Percentiles rank a stretch among this genome's conserved stretches.
These are phyloP conservation scores for Xylophagus ater DNA, from an alignment of 2,888 invertebrate genomes.

Conservation along the genomic window DNA sequence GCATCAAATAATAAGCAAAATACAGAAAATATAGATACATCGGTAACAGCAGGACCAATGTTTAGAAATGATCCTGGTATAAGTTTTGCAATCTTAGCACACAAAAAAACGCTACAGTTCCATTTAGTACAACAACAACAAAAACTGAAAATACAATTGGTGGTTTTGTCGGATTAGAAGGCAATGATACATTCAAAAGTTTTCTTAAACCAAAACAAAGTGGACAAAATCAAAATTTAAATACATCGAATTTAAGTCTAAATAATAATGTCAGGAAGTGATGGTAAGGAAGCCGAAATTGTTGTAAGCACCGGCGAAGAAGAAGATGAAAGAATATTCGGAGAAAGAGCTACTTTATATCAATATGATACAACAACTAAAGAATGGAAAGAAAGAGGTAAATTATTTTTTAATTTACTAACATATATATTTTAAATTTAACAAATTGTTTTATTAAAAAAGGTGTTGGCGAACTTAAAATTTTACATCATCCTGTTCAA, in stretches of 20 bases:
- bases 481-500: constrained; percentile 61
- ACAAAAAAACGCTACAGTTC: constrained; percentile 21
- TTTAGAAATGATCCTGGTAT: constrained; percentile 29
- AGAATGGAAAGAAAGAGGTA: constrained; percentile 89
- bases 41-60: constrained; percentile 13
- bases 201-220: constrained; percentile 22
- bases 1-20: no score
- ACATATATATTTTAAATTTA: no score
- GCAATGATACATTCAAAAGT: constrained; percentile 33
- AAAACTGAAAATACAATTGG: constrained; percentile 19
- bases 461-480: constrained; percentile 78
- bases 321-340: constrained; percentile 65
- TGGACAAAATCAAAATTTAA: constrained; percentile 7
- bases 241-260: constrained; percentile 17
- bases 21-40: not conserved
- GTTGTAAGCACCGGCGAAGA: constrained; percentile 86
- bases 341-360: constrained; percentile 70
- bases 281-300: constrained; percentile 54
- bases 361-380: constrained; percentile 57
- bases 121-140: constrained; percentile 17
- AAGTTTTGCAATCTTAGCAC: constrained; percentile 35
- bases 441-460: no score
- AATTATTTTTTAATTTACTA: constrained; percentile 10
- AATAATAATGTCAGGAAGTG: constrained; percentile 27
- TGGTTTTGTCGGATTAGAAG: constrained; percentile 34